Conservation (phyloP, 2,113 vertebrate species). For the Oenanthe melanoleuca region DNA sequence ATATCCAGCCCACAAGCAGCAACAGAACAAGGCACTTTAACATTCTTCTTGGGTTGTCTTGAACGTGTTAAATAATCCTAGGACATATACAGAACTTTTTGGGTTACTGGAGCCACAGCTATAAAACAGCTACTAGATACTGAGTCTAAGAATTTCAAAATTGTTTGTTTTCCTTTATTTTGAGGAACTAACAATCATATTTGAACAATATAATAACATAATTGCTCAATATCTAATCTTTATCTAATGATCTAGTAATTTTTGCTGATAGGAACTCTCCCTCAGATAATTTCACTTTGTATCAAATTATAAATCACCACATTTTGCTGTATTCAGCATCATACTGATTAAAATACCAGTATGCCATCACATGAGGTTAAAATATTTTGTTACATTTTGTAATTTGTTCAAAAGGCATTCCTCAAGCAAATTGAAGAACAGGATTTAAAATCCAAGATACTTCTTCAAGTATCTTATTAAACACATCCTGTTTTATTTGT, state of each 20-base stretch:
- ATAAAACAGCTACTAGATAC: background rate
- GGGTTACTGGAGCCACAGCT: background rate
- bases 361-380: background rate
- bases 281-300: background rate
- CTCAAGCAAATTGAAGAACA: background rate
- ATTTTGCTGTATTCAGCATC: background rate
- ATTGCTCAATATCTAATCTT: background rate
- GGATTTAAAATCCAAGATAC: conserved; percentile 28
- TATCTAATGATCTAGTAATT: conserved; percentile 5
- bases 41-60: background rate
- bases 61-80: background rate
- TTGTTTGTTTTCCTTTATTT: background rate
- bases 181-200: background rate
- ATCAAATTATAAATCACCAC: background rate
- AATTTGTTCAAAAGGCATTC: conserved; percentile 42
- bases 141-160: background rate
- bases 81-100: background rate
- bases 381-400: conserved; percentile 26
- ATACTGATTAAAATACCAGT: background rate
- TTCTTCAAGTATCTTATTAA: conserved; percentile 54
- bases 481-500: conserved; percentile 52
- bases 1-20: background rate
- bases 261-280: background rate
- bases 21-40: background rate
- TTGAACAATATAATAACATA: background rate